phyloP scores from a whole-genome alignment of 2,797 vertebrate genomes.

The Phalloptychus januarius region DNA sequence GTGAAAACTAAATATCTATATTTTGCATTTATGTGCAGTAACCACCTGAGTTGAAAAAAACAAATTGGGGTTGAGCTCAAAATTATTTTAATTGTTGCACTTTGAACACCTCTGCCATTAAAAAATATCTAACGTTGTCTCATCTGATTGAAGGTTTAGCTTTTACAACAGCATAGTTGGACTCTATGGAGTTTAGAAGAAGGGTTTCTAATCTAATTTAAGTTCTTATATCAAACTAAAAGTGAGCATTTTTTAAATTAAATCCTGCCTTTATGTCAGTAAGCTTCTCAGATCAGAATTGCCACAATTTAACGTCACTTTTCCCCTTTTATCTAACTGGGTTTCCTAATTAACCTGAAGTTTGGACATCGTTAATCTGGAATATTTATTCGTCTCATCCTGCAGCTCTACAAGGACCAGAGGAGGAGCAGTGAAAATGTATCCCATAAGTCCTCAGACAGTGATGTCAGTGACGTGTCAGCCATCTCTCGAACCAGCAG shows the following conservation, averaged over 20 bases:
- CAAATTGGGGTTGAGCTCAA: not conserved
- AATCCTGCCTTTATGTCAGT: not conserved
- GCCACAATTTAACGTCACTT: not conserved
- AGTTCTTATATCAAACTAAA: not conserved
- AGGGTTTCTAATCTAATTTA: not conserved
- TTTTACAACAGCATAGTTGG: not conserved
- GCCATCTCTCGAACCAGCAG: constrained; percentile 99
- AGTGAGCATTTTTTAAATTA: not conserved
- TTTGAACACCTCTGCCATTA: not conserved
- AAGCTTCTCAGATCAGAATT: not conserved
- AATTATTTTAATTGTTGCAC: not conserved
- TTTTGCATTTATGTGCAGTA: no score
- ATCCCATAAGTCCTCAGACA: constrained; percentile 98
- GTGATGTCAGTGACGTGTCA: constrained; percentile 98
- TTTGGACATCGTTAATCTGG: not conserved
- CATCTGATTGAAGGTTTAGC: not conserved
- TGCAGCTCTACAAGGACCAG: constrained; percentile 92
- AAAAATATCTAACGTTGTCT: not conserved
- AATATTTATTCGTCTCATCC: not conserved
- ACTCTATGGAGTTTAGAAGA: not conserved
- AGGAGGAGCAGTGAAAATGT: constrained; percentile 95
- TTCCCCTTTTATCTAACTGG: not conserved
- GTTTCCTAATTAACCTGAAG: not conserved
- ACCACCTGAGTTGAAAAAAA: not conserved
- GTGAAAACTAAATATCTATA: not conserved